Percentiles rank a stretch among this genome's conserved stretches.
These are phyloP conservation scores for Pygoscelis adeliae DNA, from an alignment of 2,113 vertebrate genomes.

Conservation along the genomic window DNA sequence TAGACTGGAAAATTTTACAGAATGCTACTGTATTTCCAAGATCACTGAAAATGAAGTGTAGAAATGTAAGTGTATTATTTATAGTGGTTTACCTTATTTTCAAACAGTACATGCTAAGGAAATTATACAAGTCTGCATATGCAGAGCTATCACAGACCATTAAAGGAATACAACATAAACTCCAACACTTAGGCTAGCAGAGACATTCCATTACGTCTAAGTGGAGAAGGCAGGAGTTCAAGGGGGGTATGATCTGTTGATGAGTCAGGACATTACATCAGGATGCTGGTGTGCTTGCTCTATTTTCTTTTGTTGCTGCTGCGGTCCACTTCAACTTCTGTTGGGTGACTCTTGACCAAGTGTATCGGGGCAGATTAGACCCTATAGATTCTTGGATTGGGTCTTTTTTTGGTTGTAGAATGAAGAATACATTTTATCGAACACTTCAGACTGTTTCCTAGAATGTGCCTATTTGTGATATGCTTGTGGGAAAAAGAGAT, in stretches of 20 bases:
- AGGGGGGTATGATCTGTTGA: background rate
- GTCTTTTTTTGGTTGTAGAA: background rate
- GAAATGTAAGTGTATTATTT: background rate
- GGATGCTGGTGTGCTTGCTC: background rate
- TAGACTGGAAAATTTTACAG: background rate
- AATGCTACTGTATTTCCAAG: background rate
- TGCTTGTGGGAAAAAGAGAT: background rate
- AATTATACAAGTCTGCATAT: background rate
- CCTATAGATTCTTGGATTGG: background rate
- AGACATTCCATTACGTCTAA: background rate
- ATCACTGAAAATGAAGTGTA: too few species aligned
- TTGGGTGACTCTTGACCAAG: background rate
- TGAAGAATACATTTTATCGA: background rate
- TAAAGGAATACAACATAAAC: fast-evolving
- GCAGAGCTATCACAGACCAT: background rate
- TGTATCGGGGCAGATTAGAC: background rate
- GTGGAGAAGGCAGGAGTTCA: background rate
- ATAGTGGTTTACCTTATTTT: background rate
- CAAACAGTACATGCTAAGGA: background rate
- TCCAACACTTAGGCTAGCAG: background rate
- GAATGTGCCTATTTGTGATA: background rate
- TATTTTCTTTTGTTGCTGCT: background rate
- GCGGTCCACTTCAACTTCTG: background rate
- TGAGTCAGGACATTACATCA: background rate
- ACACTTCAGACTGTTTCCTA: background rate